A percentile compares a stretch with the other conserved stretches of the same genome.
phyloP scores from a whole-genome alignment of 1,140 invertebrate genomes.

The Apis florea region DNA sequence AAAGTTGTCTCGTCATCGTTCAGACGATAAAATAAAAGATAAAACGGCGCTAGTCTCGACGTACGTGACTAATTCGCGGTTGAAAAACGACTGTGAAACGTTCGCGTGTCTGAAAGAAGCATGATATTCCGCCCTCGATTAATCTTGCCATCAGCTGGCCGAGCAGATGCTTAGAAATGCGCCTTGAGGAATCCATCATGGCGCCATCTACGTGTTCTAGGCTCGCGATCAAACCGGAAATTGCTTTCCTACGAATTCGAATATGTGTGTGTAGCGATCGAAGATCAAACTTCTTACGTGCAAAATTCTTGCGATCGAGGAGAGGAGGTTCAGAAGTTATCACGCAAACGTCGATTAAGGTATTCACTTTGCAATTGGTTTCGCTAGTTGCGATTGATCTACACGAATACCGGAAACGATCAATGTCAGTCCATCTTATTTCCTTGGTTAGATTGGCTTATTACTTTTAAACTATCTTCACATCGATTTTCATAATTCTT shows the following conservation, averaged over 20 bases:
- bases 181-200: slow-evolving; percentile 42
- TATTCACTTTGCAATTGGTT: slow-evolving; percentile 53
- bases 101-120: slow-evolving; percentile 45
- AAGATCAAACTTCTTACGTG: slow-evolving; percentile 63
- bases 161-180: slow-evolving; percentile 50
- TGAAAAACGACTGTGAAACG: slow-evolving; percentile 43
- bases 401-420: slow-evolving; percentile 32
- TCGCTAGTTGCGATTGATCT: slow-evolving; percentile 53
- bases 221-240: slow-evolving; percentile 52
- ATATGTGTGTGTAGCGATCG: slow-evolving; percentile 24
- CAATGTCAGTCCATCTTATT: slow-evolving; percentile 12
- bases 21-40: not conserved
- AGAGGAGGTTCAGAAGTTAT: slow-evolving; percentile 30
- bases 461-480: not conserved
- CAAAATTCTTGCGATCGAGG: slow-evolving; percentile 16
- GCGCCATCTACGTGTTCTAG: slow-evolving; percentile 27
- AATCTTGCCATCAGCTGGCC: slow-evolving; percentile 52
- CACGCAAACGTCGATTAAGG: slow-evolving; percentile 56
- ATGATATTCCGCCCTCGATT: slow-evolving; percentile 42
- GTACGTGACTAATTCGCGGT: slow-evolving; percentile 54
- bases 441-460: slow-evolving; percentile 4
- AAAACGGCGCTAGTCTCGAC: not conserved
- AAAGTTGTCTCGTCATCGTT: slow-evolving; percentile 1
- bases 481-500: not conserved
- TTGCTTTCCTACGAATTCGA: slow-evolving; percentile 64